Conservation (phyloP, 1,140 invertebrate genomes). For the Calliphora vicina region DNA sequence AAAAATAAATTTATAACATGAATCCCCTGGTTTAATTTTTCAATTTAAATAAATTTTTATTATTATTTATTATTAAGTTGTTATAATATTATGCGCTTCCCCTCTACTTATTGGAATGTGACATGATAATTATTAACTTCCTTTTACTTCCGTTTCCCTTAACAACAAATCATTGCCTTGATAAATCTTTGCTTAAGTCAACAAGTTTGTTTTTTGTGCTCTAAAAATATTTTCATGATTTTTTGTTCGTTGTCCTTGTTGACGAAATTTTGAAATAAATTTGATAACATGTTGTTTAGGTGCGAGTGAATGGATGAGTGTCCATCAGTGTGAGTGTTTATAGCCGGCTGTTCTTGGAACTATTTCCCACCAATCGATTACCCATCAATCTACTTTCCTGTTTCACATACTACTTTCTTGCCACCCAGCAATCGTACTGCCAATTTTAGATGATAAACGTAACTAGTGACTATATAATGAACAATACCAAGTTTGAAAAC, state of each 20-base stretch:
- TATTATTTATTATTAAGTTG: slow-evolving; percentile 3
- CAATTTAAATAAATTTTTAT: background rate
- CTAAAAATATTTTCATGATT: background rate
- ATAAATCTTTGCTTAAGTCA: slow-evolving; percentile 2
- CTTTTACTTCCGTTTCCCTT: background rate
- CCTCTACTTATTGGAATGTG: background rate
- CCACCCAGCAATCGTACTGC: too few relatives aligned
- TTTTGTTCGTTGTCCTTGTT: background rate
- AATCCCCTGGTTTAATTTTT: background rate
- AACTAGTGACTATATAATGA: too few relatives aligned
- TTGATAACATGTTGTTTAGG: background rate
- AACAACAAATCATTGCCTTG: background rate
- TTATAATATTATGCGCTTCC: background rate
- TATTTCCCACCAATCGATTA: too few relatives aligned
- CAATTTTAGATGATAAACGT: too few relatives aligned
- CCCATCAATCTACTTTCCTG: too few relatives aligned
- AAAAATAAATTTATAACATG: background rate
- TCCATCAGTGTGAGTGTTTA: background rate
- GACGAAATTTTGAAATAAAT: background rate
- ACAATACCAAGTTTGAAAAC: too few relatives aligned
- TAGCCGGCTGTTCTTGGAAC: too few relatives aligned
- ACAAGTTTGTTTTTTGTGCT: background rate
- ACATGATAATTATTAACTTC: background rate
- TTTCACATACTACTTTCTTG: too few relatives aligned
- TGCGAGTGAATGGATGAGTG: background rate